A percentile compares a stretch with the other conserved stretches of the same genome.
These are phyloP conservation scores for Gorsachius magnificus DNA, from an alignment of 2,797 vertebrate genomes.

Conservation along the genomic window DNA sequence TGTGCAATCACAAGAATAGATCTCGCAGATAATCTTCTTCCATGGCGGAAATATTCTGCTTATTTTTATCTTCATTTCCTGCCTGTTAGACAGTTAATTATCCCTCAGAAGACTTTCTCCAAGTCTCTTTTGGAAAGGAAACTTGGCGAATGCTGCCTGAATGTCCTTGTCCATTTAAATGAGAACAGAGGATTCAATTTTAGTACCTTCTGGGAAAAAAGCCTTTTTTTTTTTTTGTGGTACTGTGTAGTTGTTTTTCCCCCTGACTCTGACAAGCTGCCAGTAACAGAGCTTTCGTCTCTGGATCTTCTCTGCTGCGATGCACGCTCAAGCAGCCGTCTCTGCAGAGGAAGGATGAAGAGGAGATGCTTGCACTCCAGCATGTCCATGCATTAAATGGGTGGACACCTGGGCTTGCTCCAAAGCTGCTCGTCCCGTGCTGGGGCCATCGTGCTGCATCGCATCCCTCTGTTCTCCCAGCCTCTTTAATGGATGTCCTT, in stretches of 20 bases:
- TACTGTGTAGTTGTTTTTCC: background rate
- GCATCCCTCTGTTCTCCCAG: background rate
- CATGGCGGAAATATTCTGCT: background rate
- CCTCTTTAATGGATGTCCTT: background rate
- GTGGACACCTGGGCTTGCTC: background rate
- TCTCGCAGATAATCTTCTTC: background rate
- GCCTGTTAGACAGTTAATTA: slow-evolving; percentile 27
- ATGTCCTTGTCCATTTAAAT: background rate
- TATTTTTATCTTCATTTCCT: slow-evolving; percentile 37
- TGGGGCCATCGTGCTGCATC: rapidly evolving
- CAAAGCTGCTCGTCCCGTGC: background rate
- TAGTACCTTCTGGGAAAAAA: background rate
- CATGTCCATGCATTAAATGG: background rate
- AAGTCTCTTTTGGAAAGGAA: slow-evolving; percentile 4
- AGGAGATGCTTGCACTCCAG: background rate
- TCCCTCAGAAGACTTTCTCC: slow-evolving; percentile 16
- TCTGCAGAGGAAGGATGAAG: background rate
- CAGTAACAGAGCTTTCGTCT: background rate
- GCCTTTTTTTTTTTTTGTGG: background rate
- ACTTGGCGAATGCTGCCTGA: background rate
- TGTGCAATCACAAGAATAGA: background rate
- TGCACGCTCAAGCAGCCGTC: background rate
- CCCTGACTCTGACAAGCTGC: background rate
- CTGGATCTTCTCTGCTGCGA: background rate
- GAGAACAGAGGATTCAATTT: slow-evolving; percentile 29